These are phyloP conservation scores for Dromaius novaehollandiae DNA, from an alignment of 2,113 vertebrate species.

Conservation along the genomic window DNA sequence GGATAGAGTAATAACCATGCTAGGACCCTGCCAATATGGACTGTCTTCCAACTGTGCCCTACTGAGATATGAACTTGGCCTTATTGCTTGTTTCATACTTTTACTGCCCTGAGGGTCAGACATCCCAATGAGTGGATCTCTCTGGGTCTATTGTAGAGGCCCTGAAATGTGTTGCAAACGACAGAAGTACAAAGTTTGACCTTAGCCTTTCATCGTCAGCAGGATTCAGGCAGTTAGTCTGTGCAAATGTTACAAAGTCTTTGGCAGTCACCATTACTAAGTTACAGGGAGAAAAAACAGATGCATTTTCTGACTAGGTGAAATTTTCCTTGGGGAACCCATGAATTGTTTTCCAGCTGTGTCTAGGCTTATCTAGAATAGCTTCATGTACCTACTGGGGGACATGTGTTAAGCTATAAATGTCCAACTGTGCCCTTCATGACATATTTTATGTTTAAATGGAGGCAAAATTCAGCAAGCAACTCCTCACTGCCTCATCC, in stretches of 20 bases:
- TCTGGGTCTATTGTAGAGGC: slow-evolving; percentile 7
- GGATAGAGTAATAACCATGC: slow-evolving; percentile 39
- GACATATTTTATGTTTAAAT: slow-evolving; percentile 44
- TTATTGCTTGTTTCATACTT: slow-evolving; percentile 57
- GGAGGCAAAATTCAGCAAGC: slow-evolving; percentile 30
- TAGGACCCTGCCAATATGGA: slow-evolving; percentile 40
- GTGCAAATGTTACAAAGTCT: background rate
- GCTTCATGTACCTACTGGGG: slow-evolving; percentile 43
- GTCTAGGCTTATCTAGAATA: slow-evolving; percentile 42
- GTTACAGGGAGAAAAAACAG: slow-evolving; percentile 43
- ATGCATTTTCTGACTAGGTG: slow-evolving; percentile 41
- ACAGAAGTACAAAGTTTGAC: slow-evolving; percentile 68
- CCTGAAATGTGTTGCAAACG: slow-evolving; percentile 47
- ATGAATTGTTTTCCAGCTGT: slow-evolving; percentile 50
- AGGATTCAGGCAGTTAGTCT: slow-evolving; percentile 31
- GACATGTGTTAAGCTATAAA: slow-evolving; percentile 29
- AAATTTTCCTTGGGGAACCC: slow-evolving; percentile 24
- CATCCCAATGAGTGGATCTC: slow-evolving; percentile 42
- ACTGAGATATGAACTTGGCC: slow-evolving; percentile 66
- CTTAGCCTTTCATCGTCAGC: slow-evolving; percentile 41
- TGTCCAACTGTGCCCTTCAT: slow-evolving; percentile 28
- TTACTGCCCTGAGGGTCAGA: slow-evolving; percentile 57
- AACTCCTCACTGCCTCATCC: background rate
- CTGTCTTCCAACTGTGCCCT: slow-evolving; percentile 63
- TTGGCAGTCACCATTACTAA: background rate